phyloP scores from a whole-genome alignment of 2,888 invertebrate genomes.

The Oligia fasciuncula region DNA sequence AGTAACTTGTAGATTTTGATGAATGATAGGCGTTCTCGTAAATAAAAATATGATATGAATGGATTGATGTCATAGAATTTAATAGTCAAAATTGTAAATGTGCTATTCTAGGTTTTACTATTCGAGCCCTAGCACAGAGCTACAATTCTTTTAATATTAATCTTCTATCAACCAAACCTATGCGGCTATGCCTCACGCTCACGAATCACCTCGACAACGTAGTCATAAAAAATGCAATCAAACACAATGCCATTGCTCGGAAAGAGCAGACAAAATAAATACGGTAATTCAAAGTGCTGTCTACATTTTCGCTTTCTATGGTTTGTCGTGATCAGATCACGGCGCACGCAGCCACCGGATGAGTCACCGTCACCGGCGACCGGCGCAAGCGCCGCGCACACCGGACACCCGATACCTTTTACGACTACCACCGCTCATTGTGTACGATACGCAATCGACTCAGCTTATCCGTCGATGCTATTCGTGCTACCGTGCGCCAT shows the following conservation, averaged over 20 bases:
- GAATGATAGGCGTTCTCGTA: constrained; percentile 5
- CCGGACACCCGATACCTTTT: constrained; percentile 77
- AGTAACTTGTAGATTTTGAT: constrained; percentile 3
- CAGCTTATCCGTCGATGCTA: constrained; percentile 73
- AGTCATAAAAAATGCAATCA: constrained; percentile 36
- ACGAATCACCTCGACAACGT: constrained; percentile 8
- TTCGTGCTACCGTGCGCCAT: constrained; percentile 61
- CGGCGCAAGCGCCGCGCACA: constrained; percentile 66
- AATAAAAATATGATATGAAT: neutral
- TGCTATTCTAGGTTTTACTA: neutral
- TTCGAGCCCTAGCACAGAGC: neutral
- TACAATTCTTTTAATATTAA: constrained; percentile 10
- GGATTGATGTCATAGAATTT: neutral
- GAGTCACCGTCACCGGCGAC: constrained; percentile 74
- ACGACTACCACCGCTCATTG: constrained; percentile 72
- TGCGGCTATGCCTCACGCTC: neutral
- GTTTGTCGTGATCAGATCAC: constrained; percentile 74
- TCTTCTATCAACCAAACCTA: neutral
- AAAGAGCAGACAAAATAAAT: constrained; percentile 21
- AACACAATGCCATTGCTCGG: constrained; percentile 9
- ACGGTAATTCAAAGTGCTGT: constrained; percentile 56
- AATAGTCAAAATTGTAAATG: neutral
- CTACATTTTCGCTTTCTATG: constrained; percentile 70
- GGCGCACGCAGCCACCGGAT: constrained; percentile 75
- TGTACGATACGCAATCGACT: constrained; percentile 64